A percentile compares a stretch with the other conserved stretches of the same genome.
Conservation (phyloP, 2,113 vertebrate genomes). For the Cochlearius cochlearius region DNA sequence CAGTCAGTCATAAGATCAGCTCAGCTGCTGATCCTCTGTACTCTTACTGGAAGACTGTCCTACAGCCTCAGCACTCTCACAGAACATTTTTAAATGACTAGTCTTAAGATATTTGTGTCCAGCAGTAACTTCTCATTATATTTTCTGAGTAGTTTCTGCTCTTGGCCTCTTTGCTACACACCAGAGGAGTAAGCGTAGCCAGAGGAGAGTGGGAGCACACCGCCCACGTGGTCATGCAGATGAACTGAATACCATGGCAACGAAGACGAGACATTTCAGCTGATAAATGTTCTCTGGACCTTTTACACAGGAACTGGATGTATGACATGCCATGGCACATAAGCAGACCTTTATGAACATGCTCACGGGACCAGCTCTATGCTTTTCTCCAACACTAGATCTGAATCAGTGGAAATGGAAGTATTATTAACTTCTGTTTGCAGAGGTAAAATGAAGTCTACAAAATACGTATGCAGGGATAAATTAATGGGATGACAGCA, state of each 20-base stretch:
- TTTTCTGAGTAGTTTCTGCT: not conserved
- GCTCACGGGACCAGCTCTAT: not conserved
- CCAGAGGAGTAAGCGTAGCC: not conserved
- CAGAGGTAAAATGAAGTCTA: not conserved
- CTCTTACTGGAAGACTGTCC: not conserved
- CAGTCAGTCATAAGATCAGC: not conserved
- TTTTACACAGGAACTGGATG: not conserved
- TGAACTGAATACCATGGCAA: not conserved
- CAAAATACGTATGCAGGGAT: not conserved
- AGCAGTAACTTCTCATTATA: not conserved
- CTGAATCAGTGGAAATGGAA: not conserved
- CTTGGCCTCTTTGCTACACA: not conserved
- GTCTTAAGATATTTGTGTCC: not conserved
- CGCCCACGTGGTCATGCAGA: not conserved
- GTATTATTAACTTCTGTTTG: not conserved
- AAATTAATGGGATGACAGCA: not conserved
- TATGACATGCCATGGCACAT: rapidly evolving
- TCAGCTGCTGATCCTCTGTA: not conserved
- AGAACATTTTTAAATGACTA: not conserved
- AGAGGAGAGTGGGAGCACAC: not conserved
- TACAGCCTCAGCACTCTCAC: not conserved
- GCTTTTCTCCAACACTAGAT: not conserved
- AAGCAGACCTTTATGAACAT: not conserved
- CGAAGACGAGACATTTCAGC: not conserved
- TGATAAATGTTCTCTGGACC: not conserved